A percentile compares a stretch with the other conserved stretches of the same genome.
phyloP scores from a whole-genome alignment of 2,888 invertebrate genomes.

The Hypercompe scribonia region DNA sequence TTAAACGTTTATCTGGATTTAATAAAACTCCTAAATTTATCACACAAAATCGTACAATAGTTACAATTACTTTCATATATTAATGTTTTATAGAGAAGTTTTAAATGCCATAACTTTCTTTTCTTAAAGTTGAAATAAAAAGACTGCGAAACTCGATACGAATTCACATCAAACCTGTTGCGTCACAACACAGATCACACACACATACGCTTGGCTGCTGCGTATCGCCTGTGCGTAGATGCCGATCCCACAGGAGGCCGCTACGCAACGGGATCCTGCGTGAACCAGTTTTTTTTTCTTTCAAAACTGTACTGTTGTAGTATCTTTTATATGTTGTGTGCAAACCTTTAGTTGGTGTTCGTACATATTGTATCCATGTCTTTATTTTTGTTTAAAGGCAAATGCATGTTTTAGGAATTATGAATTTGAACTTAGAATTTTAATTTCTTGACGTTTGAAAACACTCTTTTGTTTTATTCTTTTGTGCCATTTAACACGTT shows the following conservation, averaged over 20 bases:
- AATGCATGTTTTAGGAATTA: neutral
- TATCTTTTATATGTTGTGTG: conserved; percentile 24
- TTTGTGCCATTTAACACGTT: neutral
- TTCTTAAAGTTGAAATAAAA: neutral
- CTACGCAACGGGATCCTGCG: conserved; percentile 75
- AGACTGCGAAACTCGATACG: conserved; percentile 3
- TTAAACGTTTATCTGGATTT: neutral
- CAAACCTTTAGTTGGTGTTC: conserved; percentile 22
- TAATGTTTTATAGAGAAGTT: too few relatives aligned
- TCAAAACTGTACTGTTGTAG: conserved; percentile 42
- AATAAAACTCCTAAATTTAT: neutral
- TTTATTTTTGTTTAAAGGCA: conserved; percentile 31
- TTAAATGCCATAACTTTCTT: neutral
- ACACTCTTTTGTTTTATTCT: neutral
- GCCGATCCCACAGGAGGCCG: conserved; percentile 45
- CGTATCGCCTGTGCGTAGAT: conserved; percentile 41
- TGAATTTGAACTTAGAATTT: conserved; percentile 2
- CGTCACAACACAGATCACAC: conserved; percentile 11
- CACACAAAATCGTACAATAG: neutral
- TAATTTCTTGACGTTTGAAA: neutral
- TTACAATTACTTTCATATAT: neutral
- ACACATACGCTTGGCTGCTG: conserved; percentile 22
- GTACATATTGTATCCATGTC: conserved; percentile 11
- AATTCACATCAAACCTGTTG: conserved; percentile 38
- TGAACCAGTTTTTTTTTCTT: conserved; percentile 56